These are phyloP conservation scores for Enteromius thamalakanensis DNA, from an alignment of 2,797 vertebrate genomes.

Conservation along the genomic window DNA sequence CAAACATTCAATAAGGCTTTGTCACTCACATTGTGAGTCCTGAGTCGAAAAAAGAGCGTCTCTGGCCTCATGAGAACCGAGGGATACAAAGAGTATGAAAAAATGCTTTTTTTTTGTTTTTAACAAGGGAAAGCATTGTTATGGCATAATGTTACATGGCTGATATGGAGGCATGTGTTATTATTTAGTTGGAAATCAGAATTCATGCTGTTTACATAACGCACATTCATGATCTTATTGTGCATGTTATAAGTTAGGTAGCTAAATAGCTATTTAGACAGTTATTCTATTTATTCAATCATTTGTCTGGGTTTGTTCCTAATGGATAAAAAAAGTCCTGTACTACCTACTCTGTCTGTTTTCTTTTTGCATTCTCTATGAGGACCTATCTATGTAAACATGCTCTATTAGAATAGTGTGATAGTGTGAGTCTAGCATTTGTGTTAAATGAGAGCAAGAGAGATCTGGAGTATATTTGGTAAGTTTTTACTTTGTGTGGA, in stretches of 20 bases:
- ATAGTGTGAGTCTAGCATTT: background rate
- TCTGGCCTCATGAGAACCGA: slow-evolving; percentile 32
- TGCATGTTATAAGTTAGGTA: background rate
- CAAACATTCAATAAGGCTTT: slow-evolving; percentile 56
- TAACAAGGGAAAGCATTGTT: slow-evolving; percentile 13
- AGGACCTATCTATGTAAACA: background rate
- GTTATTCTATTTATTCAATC: background rate
- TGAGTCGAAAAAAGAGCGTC: background rate
- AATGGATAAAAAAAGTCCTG: background rate
- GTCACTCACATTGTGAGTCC: slow-evolving; percentile 40
- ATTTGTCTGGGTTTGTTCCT: background rate
- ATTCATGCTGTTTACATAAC: background rate
- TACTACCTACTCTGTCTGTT: background rate
- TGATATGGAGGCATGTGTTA: slow-evolving; percentile 1
- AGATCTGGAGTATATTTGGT: slow-evolving; percentile 58
- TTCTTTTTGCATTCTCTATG: slow-evolving; percentile 16
- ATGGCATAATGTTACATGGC: slow-evolving; percentile 11
- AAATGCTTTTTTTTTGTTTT: background rate
- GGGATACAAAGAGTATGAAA: slow-evolving; percentile 25
- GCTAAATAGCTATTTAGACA: no score
- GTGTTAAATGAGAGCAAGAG: background rate
- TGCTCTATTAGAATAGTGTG: background rate
- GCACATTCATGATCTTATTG: background rate
- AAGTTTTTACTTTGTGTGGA: slow-evolving; percentile 38
- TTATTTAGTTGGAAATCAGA: slow-evolving; percentile 18